Evolutionary conservation across 2,797 vertebrate species (phyloP).

Genomic region (Phyllotis vaccarum): DNA sequence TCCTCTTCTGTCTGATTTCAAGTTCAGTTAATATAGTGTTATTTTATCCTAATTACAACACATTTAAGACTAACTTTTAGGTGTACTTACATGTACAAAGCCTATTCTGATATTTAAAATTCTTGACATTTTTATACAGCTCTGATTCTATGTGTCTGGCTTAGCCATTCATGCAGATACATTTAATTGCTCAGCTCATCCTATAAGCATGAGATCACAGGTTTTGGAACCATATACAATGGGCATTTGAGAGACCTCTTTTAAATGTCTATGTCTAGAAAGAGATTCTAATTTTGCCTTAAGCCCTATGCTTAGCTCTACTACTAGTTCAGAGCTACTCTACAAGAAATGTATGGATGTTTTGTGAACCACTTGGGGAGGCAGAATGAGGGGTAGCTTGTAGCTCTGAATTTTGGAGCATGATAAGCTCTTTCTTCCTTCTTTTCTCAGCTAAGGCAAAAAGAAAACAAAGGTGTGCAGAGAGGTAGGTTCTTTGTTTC

Average conservation of each 20-base stretch:
- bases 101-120: constrained; percentile 5
- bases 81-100: background rate
- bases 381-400: background rate
- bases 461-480: background rate
- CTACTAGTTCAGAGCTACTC: background rate
- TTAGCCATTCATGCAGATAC: background rate
- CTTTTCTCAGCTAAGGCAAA: background rate
- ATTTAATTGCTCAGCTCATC: background rate
- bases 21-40: background rate
- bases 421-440: background rate
- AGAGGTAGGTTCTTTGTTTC: background rate
- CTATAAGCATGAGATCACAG: background rate
- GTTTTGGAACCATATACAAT: background rate
- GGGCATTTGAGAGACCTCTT: background rate
- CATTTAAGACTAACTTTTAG: background rate
- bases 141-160: background rate
- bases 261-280: constrained; percentile 1
- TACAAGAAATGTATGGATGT: background rate
- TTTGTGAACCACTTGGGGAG: background rate
- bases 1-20: background rate
- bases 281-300: constrained; percentile 23
- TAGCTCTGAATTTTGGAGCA: background rate
- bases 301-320: background rate
- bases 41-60: background rate
- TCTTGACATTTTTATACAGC: background rate